Evolutionary conservation across 2,797 vertebrate species (phyloP).

Genomic region (Pseudomugil gertrudae): DNA sequence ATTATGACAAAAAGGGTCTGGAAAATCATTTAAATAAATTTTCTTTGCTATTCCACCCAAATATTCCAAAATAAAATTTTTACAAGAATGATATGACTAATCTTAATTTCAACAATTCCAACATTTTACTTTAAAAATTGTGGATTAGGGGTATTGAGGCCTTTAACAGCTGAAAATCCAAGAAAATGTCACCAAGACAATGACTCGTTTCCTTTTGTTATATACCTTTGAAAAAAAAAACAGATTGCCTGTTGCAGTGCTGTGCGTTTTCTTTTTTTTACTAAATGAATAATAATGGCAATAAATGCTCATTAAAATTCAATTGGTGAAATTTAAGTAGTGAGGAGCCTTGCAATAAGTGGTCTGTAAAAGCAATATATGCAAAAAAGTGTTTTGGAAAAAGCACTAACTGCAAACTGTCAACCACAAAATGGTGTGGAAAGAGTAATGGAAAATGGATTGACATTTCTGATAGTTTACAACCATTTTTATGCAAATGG

Average conservation of each 20-base stretch:
- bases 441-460: not conserved
- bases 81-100: not conserved
- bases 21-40: not conserved
- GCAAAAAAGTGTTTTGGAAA: not conserved
- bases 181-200: not conserved
- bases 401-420: not conserved
- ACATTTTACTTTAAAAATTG: not conserved
- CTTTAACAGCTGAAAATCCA: not conserved
- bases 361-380: not conserved
- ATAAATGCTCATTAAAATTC: constrained; percentile 3
- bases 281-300: not conserved
- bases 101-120: not conserved
- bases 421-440: not conserved
- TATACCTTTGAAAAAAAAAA: not conserved
- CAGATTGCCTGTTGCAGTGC: not conserved
- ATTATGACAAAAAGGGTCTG: not conserved
- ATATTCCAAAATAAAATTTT: not conserved
- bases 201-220: not conserved
- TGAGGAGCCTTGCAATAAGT: not conserved
- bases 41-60: no score
- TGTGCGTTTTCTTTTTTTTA: not conserved
- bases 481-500: constrained; percentile 19
- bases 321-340: not conserved
- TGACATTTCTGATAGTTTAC: not conserved
- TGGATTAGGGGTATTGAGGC: not conserved